Evolutionary conservation across 2,113 vertebrate genomes (phyloP).

Genomic region (Macquaria australasica): DNA sequence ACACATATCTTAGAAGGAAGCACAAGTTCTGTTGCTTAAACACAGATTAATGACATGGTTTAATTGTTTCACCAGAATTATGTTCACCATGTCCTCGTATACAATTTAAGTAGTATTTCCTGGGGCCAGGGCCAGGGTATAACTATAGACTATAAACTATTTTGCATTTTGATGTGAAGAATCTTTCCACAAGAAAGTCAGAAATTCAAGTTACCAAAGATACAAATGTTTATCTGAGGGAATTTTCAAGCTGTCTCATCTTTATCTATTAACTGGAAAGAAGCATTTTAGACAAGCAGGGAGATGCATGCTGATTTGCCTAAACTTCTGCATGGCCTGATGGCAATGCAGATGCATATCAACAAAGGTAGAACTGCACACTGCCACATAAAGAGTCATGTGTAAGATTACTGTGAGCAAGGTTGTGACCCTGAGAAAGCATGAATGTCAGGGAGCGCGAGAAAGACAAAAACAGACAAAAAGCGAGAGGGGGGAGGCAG

Average conservation of each 20-base stretch:
- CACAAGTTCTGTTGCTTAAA: background rate
- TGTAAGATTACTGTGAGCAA: constrained; percentile 36
- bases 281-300: background rate
- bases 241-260: constrained; percentile 8
- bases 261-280: constrained; percentile 26
- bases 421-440: constrained; percentile 40
- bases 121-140: background rate
- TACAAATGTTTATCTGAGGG: background rate
- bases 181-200: background rate
- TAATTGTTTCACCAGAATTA: background rate
- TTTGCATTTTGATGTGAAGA: background rate
- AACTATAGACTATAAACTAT: background rate
- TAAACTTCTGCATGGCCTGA: background rate
- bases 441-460: constrained; percentile 28
- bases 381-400: background rate
- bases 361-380: constrained; percentile 13
- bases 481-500: background rate
- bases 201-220: background rate
- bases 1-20: background rate
- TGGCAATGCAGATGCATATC: constrained; percentile 16
- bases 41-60: background rate
- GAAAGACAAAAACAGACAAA: constrained; percentile 42
- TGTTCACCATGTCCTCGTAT: background rate
- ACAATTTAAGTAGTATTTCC: background rate
- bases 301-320: constrained; percentile 8